phyloP scores from a whole-genome alignment of 2,113 vertebrate genomes.

The Embiotoca jacksoni region DNA sequence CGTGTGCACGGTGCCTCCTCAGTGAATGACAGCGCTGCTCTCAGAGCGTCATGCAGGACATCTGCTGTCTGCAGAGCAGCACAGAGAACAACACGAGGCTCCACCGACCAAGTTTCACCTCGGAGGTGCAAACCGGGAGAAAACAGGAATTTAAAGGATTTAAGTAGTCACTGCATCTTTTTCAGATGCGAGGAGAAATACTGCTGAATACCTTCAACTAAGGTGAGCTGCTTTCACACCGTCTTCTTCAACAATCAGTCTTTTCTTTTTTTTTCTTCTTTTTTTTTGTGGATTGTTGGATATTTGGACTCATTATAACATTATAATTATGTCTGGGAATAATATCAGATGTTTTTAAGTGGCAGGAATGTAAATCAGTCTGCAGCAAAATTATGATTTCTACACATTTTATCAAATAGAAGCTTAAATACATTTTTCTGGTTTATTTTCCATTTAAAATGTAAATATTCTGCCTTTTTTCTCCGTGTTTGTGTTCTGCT shows the following conservation, averaged over 20 bases:
- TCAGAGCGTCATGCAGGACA: constrained; percentile 54
- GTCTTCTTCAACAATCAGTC: neutral
- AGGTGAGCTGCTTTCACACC: constrained; percentile 41
- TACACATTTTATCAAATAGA: no score
- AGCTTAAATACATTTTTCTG: no score
- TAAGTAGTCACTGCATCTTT: neutral
- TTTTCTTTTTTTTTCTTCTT: neutral
- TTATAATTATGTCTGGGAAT: neutral
- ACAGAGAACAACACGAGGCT: constrained; percentile 7
- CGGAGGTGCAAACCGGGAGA: neutral
- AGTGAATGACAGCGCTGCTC: constrained; percentile 38
- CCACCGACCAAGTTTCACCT: neutral
- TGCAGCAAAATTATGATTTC: neutral
- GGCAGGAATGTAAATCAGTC: neutral
- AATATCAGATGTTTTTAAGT: neutral
- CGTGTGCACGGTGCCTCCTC: neutral
- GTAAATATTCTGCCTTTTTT: neutral
- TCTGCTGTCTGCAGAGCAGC: constrained; percentile 60
- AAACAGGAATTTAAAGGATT: neutral
- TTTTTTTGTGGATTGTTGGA: neutral
- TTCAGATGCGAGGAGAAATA: constrained; percentile 12
- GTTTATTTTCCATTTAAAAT: neutral
- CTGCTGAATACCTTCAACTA: neutral
- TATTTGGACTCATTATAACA: neutral
- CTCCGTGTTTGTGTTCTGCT: constrained; percentile 20